A percentile compares a stretch with the other conserved stretches of the same genome.
phyloP scores from a whole-genome alignment of 2,888 invertebrate species.

The Horisme vitalbata region DNA sequence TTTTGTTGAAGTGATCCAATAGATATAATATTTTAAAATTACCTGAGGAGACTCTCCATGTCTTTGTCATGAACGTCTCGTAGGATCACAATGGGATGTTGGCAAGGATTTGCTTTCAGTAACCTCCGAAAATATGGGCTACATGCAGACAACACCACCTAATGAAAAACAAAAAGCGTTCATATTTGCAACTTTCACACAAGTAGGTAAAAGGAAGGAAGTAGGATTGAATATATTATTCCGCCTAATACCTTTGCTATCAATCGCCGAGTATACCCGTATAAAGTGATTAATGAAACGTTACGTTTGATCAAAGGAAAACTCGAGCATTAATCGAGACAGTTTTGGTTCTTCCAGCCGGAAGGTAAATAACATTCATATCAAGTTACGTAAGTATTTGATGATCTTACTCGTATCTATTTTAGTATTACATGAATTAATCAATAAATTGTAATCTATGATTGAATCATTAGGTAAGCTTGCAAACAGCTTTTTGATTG shows the following conservation, averaged over 20 bases:
- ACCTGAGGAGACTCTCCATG: conserved; percentile 93
- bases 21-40: too few relatives aligned
- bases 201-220: too few relatives aligned
- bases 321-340: background rate
- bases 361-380: background rate
- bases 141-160: conserved; percentile 93
- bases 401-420: too few relatives aligned
- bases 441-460: too few relatives aligned
- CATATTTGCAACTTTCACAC: too few relatives aligned
- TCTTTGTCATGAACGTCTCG: conserved; percentile 93
- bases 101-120: conserved; percentile 94
- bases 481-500: too few relatives aligned
- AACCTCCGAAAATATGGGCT: conserved; percentile 95
- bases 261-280: background rate
- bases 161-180: background rate
- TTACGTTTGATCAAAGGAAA: conserved; percentile 3
- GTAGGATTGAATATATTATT: too few relatives aligned
- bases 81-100: conserved; percentile 94
- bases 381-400: background rate
- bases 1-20: too few relatives aligned
- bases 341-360: background rate
- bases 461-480: too few relatives aligned
- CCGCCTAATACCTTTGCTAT: too few relatives aligned
- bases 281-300: background rate
- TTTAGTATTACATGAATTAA: too few relatives aligned